These are phyloP conservation scores for Conopomorpha cramerella DNA, from an alignment of 1,140 invertebrate genomes.

Conservation along the genomic window DNA sequence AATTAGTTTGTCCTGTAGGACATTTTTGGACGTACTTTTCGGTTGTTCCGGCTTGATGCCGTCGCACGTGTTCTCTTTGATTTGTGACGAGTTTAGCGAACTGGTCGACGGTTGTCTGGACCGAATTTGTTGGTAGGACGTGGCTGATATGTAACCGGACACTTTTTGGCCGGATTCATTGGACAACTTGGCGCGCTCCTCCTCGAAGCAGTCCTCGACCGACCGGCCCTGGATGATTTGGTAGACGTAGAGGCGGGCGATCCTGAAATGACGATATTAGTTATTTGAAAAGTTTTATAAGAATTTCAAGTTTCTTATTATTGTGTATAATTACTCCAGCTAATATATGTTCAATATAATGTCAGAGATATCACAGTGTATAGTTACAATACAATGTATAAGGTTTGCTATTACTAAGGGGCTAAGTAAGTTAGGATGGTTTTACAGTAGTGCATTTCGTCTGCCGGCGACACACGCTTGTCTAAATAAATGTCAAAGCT, in stretches of 20 bases:
- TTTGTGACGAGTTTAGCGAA: slow-evolving; percentile 25
- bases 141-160: slow-evolving; percentile 46
- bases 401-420: too few relatives aligned
- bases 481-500: too few relatives aligned
- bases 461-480: too few relatives aligned
- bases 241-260: slow-evolving; percentile 66
- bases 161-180: slow-evolving; percentile 27
- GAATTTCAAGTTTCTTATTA: too few relatives aligned
- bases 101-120: slow-evolving; percentile 14
- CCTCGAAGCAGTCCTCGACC: slow-evolving; percentile 60
- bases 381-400: too few relatives aligned
- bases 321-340: too few relatives aligned
- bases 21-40: slow-evolving; percentile 34
- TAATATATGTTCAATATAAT: too few relatives aligned
- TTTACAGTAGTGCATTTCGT: too few relatives aligned
- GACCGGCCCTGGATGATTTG: slow-evolving; percentile 65
- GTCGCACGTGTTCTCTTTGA: slow-evolving; percentile 44
- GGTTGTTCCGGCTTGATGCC: slow-evolving; percentile 25
- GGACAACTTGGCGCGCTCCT: slow-evolving; percentile 38
- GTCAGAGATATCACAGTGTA: too few relatives aligned
- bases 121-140: slow-evolving; percentile 33
- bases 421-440: too few relatives aligned
- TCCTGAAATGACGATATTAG: too few relatives aligned
- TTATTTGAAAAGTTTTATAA: too few relatives aligned
- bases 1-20: slow-evolving; percentile 53